A percentile compares a stretch with the other conserved stretches of the same genome.
Conservation (phyloP, 2,113 vertebrate genomes). For the Fukomys damarensis region DNA sequence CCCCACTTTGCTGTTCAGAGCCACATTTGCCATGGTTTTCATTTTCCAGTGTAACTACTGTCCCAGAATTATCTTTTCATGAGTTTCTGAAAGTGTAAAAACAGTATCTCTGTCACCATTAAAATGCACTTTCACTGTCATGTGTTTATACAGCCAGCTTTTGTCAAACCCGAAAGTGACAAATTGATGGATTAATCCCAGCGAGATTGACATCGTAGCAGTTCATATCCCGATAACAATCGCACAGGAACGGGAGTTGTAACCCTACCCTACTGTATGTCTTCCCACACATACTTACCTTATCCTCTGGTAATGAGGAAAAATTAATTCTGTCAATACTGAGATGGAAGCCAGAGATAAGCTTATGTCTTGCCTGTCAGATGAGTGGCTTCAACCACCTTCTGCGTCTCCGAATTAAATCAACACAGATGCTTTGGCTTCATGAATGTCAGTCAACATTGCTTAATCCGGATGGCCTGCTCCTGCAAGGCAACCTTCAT, state of each 20-base stretch:
- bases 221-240: slow-evolving; percentile 78
- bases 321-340: slow-evolving; percentile 70
- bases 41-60: slow-evolving; percentile 54
- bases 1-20: neutral
- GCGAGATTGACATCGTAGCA: slow-evolving; percentile 64
- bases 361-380: slow-evolving; percentile 22
- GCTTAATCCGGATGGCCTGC: neutral
- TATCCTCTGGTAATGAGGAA: slow-evolving; percentile 78
- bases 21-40: slow-evolving; percentile 58
- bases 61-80: neutral
- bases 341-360: slow-evolving; percentile 66
- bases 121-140: slow-evolving; percentile 62
- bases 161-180: slow-evolving; percentile 21
- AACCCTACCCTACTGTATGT: slow-evolving; percentile 26
- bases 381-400: neutral
- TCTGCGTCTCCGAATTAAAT: slow-evolving; percentile 22
- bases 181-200: slow-evolving; percentile 70
- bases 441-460: neutral
- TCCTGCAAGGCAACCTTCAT: neutral
- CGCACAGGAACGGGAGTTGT: slow-evolving; percentile 72
- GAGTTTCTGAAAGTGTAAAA: neutral
- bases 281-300: slow-evolving; percentile 66
- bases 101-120: slow-evolving; percentile 50
- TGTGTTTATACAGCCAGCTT: slow-evolving; percentile 67
- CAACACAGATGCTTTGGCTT: slow-evolving; percentile 22